Percentiles rank a stretch among this genome's conserved stretches.
Conservation (phyloP, 2,888 invertebrate genomes). For the Odontocolon sp. region DNA sequence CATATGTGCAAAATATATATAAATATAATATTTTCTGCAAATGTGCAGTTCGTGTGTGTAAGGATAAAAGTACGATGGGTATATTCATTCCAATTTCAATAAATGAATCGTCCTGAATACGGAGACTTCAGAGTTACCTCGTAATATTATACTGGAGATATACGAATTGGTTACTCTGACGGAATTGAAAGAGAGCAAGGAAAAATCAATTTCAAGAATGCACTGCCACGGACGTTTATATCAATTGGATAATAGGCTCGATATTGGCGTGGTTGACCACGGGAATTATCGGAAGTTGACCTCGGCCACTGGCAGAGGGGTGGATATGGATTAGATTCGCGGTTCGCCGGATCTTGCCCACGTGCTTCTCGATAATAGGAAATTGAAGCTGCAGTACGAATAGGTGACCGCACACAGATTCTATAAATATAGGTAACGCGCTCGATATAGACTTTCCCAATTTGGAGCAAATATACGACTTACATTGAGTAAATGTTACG, state of each 20-base stretch:
- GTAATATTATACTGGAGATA: too few species aligned
- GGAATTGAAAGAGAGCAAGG: neutral
- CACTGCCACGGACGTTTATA: slow-evolving; percentile 53
- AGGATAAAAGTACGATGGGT: too few species aligned
- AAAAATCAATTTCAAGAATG: slow-evolving; percentile 50
- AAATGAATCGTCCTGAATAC: too few species aligned
- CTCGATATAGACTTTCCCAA: neutral
- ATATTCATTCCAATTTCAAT: too few species aligned
- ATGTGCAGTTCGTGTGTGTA: too few species aligned
- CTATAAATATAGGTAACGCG: neutral
- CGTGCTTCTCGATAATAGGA: slow-evolving; percentile 47
- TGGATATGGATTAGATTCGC: slow-evolving; percentile 51
- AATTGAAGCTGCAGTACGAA: slow-evolving; percentile 33
- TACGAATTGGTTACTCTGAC: neutral
- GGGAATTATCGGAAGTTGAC: slow-evolving; percentile 60
- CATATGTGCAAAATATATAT: too few species aligned
- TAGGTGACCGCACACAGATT: neutral
- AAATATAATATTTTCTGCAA: too few species aligned
- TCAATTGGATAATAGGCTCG: slow-evolving; percentile 57
- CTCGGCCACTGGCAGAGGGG: slow-evolving; percentile 23
- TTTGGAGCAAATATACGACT: neutral
- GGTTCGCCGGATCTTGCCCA: slow-evolving; percentile 49
- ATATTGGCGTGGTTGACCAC: slow-evolving; percentile 59
- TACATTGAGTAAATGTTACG: too few species aligned
- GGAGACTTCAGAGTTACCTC: too few species aligned